Base-by-base conservation (phyloP, 2,888 invertebrate species). In the Agonopterix heracliana region DNA sequence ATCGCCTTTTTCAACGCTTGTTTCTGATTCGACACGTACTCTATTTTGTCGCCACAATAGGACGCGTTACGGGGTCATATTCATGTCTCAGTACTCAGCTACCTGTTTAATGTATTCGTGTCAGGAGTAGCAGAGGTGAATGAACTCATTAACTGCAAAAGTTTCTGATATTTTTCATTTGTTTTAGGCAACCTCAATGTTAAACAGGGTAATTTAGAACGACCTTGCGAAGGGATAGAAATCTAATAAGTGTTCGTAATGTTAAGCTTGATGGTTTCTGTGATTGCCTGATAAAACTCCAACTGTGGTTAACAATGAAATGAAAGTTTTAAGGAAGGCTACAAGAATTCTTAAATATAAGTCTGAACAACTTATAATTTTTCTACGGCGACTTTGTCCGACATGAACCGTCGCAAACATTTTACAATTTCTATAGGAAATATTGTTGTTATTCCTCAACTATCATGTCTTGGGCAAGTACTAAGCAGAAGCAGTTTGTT, bases 21-120 rank as follows among this genome's bases (percentile, higher is more conserved):
- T 77, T 78, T 78, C 79, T 71, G 78, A 87, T 87, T 87, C 81
- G 87, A 79, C 81, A 85, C 86, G 83, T 81, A 80, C 44, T 50
- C 48, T 45, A 53, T 45, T 26, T 49, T 51, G 48, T 17, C 26
- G 34, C 74, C 50, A 50, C 52, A 53, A 53, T 50, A 35, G 52
- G 52, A 43, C 48, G n/a, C 9, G 42, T 46, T 52, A 64, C 66
- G 67, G 62, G 71, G 73, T 63, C 73, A 67, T 75, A 77, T 77
- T 76, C 76, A 74, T 76, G 64, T 64, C 66, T 71, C 67, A 74
- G 13, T 41, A 10, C 11, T 38, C 38, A 1, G 57, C 61, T 74
- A 66, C 66, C 65, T 45, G 59, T 61, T 73, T 67, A 43, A 82
- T 83, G 84, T 65, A 86, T 82, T 75, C 72, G 71, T 83, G 85